Evolutionary conservation across 1,140 invertebrate genomes (phyloP), one percentile per base, ranked within the genome.

Genomic region (Kradibia gibbosae): DNA sequence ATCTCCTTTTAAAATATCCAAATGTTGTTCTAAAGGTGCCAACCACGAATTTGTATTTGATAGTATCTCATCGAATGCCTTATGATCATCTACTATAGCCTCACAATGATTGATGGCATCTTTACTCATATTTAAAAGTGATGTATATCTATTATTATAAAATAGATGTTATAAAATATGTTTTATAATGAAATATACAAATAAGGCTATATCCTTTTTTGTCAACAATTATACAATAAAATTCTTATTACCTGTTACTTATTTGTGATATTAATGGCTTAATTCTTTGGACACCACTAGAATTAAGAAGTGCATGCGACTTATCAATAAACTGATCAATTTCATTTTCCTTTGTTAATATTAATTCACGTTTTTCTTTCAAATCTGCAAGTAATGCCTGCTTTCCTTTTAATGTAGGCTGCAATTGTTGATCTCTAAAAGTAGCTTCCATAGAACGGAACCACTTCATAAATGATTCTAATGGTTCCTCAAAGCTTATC

Each of bases 291-390:
- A 97, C 95, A 3, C 94, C 95, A 89, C 96, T 97, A 3, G 94
- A 92, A 87, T 98, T 96, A 0, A 98, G 93, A 70, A 99, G 91
- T 36, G 94, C 94, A 88, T 98, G 97, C n/a, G 96, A 96, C 84
- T 95, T 94, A 90, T 99, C 98, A 17, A 97, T 94, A 89, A 99
- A 98, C 39, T 94, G 92, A 90, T 99, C 97, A 80, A 99, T 95
- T 86, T 95, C 93, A 83, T 93, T 94, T 89, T 98, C 97, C 86
- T 96, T 95, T 31, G 93, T 93, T 48, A 94, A 89, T 78, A 98
- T 94, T 48, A 93, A 90, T 81, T 97, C 94, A n/a, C 95, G 93
- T 84, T 95, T 93, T 25, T 95, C 93, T 83, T 94, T 94, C 81
- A 96, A 95, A 50, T 92, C 92, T 79, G 94, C 92, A n/a, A 98